phyloP scores from a whole-genome alignment of 2,888 invertebrate genomes.

The Silvanus unidentatus region DNA sequence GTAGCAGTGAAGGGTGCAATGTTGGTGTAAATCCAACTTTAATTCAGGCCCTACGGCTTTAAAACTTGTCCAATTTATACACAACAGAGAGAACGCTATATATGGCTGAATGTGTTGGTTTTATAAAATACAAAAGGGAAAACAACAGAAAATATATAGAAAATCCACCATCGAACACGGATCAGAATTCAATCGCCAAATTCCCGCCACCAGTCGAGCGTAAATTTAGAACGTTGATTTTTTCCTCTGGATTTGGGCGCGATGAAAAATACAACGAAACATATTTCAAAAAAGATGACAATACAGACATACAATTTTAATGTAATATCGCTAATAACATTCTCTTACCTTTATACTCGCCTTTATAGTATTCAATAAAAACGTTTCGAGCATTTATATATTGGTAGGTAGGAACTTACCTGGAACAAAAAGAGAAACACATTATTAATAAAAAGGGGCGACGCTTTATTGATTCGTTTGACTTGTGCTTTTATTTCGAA shows the following conservation, averaged over 20 bases:
- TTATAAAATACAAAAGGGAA: too few species aligned
- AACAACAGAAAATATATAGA: too few species aligned
- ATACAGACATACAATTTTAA: too few species aligned
- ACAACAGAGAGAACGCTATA: constrained; percentile 26
- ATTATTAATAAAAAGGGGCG: constrained; percentile 2
- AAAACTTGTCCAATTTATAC: constrained; percentile 39
- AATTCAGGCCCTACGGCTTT: constrained; percentile 32
- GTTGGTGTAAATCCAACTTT: constrained; percentile 39
- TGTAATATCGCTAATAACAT: too few species aligned
- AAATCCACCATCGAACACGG: constrained; percentile 8
- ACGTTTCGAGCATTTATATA: neutral
- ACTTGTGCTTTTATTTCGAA: too few species aligned
- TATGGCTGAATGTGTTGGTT: constrained; percentile 12
- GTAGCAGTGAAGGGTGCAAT: neutral
- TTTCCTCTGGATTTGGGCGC: too few species aligned
- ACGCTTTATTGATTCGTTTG: neutral
- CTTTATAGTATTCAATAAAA: constrained; percentile 13
- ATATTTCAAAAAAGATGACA: too few species aligned
- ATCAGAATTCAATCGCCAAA: constrained; percentile 23
- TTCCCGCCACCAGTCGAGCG: constrained; percentile 20
- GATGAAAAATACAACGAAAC: too few species aligned
- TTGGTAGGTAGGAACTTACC: neutral
- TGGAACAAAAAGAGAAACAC: neutral
- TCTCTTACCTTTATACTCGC: neutral
- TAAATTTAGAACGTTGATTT: constrained; percentile 10